Base-by-base conservation (phyloP, 2,888 invertebrate genomes). In the Agriopis marginaria region DNA sequence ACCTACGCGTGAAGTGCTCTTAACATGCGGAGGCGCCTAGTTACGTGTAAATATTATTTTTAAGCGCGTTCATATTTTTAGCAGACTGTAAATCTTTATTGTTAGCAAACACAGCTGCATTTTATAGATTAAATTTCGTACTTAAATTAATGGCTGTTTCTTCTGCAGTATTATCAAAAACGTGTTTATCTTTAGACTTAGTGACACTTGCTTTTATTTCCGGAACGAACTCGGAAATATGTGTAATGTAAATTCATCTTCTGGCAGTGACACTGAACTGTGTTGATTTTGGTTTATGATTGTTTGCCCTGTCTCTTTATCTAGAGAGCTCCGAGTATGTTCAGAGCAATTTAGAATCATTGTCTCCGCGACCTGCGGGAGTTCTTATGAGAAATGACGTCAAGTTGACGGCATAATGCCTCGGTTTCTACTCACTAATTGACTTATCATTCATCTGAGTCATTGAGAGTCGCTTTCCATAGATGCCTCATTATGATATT, bases 321-420 rank as follows among this genome's bases (percentile, higher is more conserved):
- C 67, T 71, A 67, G 53, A 74, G 73, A 72, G 77, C 44, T 62
- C 32, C 5, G 32, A 32, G 32, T 32, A 62, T 76, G 74, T 77
- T 77, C 70, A 76, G 76, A 77, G 74, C 66, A 77, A 80, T 79
- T 79, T 70, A 66, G 60, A 73, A 63, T 75, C 73, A 79, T 79
- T 83, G 77, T 80, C 70, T 82, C 78, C 73, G 73, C 73, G 74
- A 77, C 74, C 66, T 71, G 70, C 69, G 71, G 73, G 58, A 53
- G 69, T 72, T 77, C 71, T 73, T 71, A 68, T 72, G 71, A 63
- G 60, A 59, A 66, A 65, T 67, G 71, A 75, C 77, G 74, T 71
- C 71, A 63, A 66, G 73, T 68, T 70, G 74, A 75, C 67, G 69
- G 69, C 47, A 80, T 64, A 74, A 75, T 74, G 68, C 70, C 63